These are phyloP conservation scores for Muscicapa comitata DNA, from an alignment of 2,797 vertebrate species.

Conservation along the genomic window DNA sequence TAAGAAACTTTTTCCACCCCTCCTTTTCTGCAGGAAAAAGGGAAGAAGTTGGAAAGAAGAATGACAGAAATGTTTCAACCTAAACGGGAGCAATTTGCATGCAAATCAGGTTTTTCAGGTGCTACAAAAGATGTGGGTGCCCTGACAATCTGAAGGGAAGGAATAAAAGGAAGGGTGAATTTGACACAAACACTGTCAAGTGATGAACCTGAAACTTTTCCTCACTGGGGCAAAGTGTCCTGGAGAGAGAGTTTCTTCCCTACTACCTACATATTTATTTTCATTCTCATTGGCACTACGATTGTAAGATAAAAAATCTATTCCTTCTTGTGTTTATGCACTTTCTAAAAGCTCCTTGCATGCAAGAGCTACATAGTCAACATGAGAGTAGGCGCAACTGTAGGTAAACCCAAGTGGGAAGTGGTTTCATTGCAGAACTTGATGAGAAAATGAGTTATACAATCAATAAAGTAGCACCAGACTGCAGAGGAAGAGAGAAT, in stretches of 20 bases:
- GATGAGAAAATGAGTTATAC: conserved; percentile 37
- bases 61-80: conserved; percentile 41
- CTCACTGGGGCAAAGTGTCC: background rate
- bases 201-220: background rate
- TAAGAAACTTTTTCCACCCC: background rate
- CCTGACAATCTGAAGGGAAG: conserved; percentile 32
- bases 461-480: conserved; percentile 25
- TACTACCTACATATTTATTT: background rate
- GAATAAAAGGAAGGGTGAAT: conserved; percentile 12
- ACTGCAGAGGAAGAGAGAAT: background rate
- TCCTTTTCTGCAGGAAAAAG: background rate
- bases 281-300: background rate
- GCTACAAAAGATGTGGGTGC: conserved; percentile 47
- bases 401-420: background rate
- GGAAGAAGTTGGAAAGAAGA: background rate
- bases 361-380: background rate
- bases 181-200: background rate
- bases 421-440: background rate
- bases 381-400: background rate
- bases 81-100: conserved; percentile 59
- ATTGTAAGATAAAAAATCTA: background rate
- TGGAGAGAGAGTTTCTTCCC: background rate
- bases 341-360: background rate
- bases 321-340: background rate
- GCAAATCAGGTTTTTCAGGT: conserved; percentile 72